phyloP scores from a whole-genome alignment of 2,113 vertebrate genomes.

The Dipodomys spectabilis region DNA sequence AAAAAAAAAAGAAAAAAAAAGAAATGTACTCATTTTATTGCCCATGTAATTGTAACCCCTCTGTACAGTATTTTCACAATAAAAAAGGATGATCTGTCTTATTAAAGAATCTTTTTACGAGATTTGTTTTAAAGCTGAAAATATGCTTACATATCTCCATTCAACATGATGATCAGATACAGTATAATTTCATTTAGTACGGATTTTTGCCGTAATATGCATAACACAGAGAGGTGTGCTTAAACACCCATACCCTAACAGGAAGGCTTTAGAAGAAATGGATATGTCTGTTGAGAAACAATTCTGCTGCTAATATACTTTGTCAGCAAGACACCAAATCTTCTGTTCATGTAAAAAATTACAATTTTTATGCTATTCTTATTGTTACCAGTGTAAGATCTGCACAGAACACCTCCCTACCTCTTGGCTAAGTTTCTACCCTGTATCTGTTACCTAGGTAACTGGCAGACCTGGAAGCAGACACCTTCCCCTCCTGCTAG shows the following conservation, averaged over 20 bases:
- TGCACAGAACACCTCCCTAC: too few relatives aligned
- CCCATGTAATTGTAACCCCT: too few relatives aligned
- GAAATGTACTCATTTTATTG: too few relatives aligned
- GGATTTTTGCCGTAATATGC: constrained; percentile 74
- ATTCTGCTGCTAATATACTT: constrained; percentile 60
- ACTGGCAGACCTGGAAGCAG: too few relatives aligned
- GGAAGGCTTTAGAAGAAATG: constrained; percentile 69
- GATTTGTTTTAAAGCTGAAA: constrained; percentile 58
- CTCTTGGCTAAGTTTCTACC: too few relatives aligned
- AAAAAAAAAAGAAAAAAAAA: too few relatives aligned
- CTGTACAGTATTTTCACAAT: too few relatives aligned
- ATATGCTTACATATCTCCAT: constrained; percentile 66
- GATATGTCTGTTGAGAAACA: constrained; percentile 43
- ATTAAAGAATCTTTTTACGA: not conserved
- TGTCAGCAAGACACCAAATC: constrained; percentile 77
- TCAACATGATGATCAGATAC: constrained; percentile 55
- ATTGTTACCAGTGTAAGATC: not conserved
- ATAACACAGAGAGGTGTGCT: constrained; percentile 75
- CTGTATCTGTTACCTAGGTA: too few relatives aligned
- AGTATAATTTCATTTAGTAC: constrained; percentile 72
- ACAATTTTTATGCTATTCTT: not conserved
- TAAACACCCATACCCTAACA: constrained; percentile 78
- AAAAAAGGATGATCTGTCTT: too few relatives aligned
- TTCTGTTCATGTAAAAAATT: not conserved
- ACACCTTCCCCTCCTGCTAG: too few relatives aligned